Evolutionary conservation across 1,140 invertebrate species (phyloP), one percentile per base, ranked within the genome.

Genomic region (Brachionus asplanchnoidis): DNA sequence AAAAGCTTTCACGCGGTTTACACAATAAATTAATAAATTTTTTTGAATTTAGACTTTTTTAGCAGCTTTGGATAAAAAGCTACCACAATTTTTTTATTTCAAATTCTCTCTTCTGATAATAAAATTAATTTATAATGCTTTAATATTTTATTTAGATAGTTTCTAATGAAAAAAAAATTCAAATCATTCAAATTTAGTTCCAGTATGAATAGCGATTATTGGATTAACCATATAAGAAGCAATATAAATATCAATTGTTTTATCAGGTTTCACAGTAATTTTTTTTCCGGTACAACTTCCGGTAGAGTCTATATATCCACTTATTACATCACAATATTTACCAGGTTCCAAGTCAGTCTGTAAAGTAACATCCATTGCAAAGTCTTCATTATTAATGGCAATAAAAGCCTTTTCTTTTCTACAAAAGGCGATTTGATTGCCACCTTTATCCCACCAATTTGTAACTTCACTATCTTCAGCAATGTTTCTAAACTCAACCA

Each of bases 251-350:
- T 90, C 86, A 4, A 93, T 94, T 5, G 88, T 90, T 0, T 94
- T 93, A 86, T 92, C 89, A 20, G 86, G 85, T n/a, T 91, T 91
- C 0, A 96, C 94, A 0, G 85, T 88, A 0, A 95, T 89, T 0
- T 88, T 89, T 85, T 93, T 93, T 17, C 94, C 94, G 0, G 93
- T 93, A 86, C 95, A 95, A 1, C 86, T 84, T 23, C 91, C 92
- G 78, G 91, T 89, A 1, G 88, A 5, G 32, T 6, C 87, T 46
- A 92, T 90, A 65, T 89, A 89, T 28, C 95, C 95, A 17, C 93
- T 93, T 82, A 95, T 95, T 1, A 97, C 91, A 87, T 97, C 95
- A 88, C 95, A 96, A 87, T 97, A 97, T 0, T 84, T 90, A 3
- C 95, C 95, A 86, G 92, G 89, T 0, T 94, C 92, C 11, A 97